Evolutionary conservation across 2,113 vertebrate genomes (phyloP).

Genomic region (Empidonax traillii): DNA sequence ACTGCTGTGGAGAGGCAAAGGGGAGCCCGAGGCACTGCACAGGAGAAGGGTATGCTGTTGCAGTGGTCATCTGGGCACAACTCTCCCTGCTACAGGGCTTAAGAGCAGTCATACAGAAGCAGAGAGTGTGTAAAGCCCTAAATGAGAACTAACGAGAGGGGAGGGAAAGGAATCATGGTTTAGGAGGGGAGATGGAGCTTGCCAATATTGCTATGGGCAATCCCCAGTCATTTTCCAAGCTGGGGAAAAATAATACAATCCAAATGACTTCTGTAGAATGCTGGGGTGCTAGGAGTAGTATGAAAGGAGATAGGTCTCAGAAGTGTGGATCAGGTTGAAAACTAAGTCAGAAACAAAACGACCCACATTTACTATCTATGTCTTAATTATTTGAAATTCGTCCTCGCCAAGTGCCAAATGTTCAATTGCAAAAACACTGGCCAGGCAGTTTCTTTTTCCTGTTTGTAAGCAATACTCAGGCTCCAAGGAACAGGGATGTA

Average conservation of each 20-base stretch:
- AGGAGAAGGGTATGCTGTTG: background rate
- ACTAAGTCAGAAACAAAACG: background rate
- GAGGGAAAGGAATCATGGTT: background rate
- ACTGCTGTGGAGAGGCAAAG: background rate
- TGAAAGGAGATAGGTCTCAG: background rate
- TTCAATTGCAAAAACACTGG: fast-evolving
- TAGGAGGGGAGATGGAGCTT: background rate
- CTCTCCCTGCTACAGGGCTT: background rate
- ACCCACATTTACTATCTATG: background rate
- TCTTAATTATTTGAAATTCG: background rate
- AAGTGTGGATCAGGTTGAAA: background rate
- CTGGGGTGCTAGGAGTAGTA: fast-evolving
- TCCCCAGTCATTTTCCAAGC: background rate
- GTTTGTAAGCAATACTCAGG: background rate
- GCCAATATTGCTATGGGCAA: fast-evolving
- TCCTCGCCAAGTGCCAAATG: background rate
- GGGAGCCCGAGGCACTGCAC: background rate
- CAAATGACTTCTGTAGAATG: background rate
- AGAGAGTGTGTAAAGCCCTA: background rate
- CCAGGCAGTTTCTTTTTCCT: background rate
- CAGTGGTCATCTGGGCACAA: background rate
- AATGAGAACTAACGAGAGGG: background rate
- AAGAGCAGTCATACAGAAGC: background rate
- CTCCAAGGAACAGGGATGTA: background rate
- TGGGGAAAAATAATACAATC: background rate